Evolutionary conservation across 2,113 vertebrate genomes (phyloP), one percentile per base, ranked within the genome.

Genomic region (Dasyurus viverrinus): DNA sequence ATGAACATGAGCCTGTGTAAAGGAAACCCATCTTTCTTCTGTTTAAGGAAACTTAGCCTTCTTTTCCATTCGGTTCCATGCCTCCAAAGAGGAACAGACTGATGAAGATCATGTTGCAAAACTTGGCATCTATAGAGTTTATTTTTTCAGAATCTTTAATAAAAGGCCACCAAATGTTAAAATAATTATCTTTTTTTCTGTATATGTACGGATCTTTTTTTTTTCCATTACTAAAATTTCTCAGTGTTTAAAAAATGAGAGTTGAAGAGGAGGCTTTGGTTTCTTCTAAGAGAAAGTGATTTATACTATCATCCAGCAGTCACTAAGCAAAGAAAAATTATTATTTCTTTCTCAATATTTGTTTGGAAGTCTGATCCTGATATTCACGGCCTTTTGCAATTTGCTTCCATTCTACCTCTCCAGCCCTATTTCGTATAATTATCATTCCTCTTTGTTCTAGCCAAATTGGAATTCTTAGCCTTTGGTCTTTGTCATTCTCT

Each of bases 81-180:
- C 89, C 97, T 96, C 95, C 89, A 91, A 89, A 89, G 22, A 95
- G 95, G 91, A 92, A 98, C 97, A 98, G 97, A 98, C 97, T 98
- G 97, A 93, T 92, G 96, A 97, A 96, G 94, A 97, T 97, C 96
- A 93, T 96, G 97, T 96, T 97, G 96, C 94, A 95, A 95, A 94
- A 95, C 94, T 97, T 98, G 98, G 97, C 98, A 96, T 91, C 94
- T 24, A 57, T 19, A 3, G 91, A 98, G 96, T 98, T 98, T 97
- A 97, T 98, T 96, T 98, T 97, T 98, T 98, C 95, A 96, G 97
- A 98, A 98, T 97, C 97, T 96, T 97, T 98, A 98, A 98, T 98
- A 97, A 98, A 98, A 98, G 97, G 97, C 97, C 97, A 97, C 97
- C 97, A 97, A 98, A 98, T 98, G 97, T 97, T 98, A 97, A 97